Percentiles rank a stretch among this genome's conserved stretches.
phyloP scores from a whole-genome alignment of 2,888 invertebrate genomes.

The Exocentrus adspersus region DNA sequence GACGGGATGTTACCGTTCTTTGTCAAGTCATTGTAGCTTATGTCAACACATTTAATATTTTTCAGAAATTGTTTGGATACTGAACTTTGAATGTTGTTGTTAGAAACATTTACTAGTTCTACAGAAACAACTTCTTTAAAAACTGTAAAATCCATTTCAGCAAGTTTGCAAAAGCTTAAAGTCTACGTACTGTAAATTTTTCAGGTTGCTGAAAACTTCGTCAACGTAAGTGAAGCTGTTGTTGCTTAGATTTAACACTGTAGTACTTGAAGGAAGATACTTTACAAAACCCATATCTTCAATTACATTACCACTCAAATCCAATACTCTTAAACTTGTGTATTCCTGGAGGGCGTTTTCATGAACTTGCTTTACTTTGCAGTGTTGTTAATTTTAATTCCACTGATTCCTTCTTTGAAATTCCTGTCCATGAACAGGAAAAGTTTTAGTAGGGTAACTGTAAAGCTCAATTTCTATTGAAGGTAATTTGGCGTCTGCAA shows the following conservation, averaged over 20 bases:
- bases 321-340: constrained; percentile 18
- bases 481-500: neutral
- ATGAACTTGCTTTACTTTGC: constrained; percentile 20
- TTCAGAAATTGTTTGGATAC: constrained; percentile 33
- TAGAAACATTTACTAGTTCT: constrained; percentile 29
- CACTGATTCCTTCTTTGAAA: neutral
- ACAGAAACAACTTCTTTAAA: constrained; percentile 32
- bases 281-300: constrained; percentile 18
- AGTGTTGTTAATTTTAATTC: constrained; percentile 20
- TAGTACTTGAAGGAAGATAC: constrained; percentile 23
- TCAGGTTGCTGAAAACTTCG: constrained; percentile 14
- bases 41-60: constrained; percentile 37
- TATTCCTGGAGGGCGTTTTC: constrained; percentile 7
- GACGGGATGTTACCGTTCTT: constrained; percentile 33
- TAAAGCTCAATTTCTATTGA: neutral
- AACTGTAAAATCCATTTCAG: constrained; percentile 25
- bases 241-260: constrained; percentile 18
- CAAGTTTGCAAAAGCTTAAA: constrained; percentile 26
- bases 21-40: constrained; percentile 31
- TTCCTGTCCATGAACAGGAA: neutral
- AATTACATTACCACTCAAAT: constrained; percentile 29
- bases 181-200: constrained; percentile 27
- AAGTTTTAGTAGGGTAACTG: neutral
- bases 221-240: constrained; percentile 26
- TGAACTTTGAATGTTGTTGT: constrained; percentile 29